Conservation (phyloP, 2,888 invertebrate genomes). For the Patella caerulea region DNA sequence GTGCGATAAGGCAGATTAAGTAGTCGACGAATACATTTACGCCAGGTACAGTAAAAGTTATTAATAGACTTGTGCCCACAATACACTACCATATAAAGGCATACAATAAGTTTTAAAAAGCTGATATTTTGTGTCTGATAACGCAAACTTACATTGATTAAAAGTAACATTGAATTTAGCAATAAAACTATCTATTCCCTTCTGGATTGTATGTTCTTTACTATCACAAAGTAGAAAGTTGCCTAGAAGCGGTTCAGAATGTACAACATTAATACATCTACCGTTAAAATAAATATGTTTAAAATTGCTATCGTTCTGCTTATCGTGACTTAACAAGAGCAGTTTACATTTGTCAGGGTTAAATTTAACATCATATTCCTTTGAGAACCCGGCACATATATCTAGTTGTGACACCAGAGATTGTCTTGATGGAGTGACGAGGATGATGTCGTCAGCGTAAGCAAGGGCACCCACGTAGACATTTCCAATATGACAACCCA, state of each 20-base stretch:
- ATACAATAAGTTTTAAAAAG: background rate
- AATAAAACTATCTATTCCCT: slow-evolving; percentile 1
- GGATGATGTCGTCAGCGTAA: slow-evolving; percentile 29
- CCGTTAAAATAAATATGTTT: no score
- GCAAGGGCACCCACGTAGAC: slow-evolving; percentile 18
- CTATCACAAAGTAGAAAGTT: background rate
- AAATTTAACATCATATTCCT: background rate
- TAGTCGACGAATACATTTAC: background rate
- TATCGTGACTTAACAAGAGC: background rate
- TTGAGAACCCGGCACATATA: background rate
- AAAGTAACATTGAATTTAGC: slow-evolving; percentile 2
- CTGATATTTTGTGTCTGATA: background rate
- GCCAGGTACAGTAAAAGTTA: background rate
- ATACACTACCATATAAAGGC: background rate
- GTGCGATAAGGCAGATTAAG: no score
- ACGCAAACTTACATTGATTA: background rate
- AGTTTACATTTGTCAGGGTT: background rate
- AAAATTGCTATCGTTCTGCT: background rate
- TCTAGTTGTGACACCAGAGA: background rate
- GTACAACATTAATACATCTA: background rate
- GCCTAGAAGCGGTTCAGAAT: background rate
- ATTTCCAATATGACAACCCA: slow-evolving; percentile 18
- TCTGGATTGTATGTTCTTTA: background rate
- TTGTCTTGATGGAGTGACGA: background rate
- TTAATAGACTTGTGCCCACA: background rate